Percentiles rank a stretch among this genome's conserved stretches.
phyloP scores from a whole-genome alignment of 2,888 invertebrate species.

The Acheta domesticus region DNA sequence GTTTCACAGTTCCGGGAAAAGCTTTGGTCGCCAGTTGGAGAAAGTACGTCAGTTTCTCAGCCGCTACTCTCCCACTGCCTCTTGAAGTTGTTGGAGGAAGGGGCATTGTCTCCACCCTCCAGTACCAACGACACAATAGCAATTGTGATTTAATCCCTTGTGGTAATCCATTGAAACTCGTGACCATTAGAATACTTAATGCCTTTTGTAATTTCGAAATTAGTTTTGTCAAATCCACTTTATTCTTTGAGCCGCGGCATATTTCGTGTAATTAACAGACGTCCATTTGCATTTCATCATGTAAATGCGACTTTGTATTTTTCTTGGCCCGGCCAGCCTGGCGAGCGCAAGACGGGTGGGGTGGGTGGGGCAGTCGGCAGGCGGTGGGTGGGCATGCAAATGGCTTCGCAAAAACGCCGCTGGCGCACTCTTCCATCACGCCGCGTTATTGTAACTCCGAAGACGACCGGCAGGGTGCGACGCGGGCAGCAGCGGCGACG shows the following conservation, averaged over 20 bases:
- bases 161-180: background rate
- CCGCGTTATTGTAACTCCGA: background rate
- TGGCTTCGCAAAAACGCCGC: background rate
- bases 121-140: too few relatives aligned
- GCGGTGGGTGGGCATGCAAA: background rate
- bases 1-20: too few relatives aligned
- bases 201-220: conserved; percentile 20
- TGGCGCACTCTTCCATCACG: conserved; percentile 2
- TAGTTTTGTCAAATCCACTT: conserved; percentile 12
- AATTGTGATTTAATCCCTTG: too few relatives aligned
- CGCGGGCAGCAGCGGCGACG: too few relatives aligned
- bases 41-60: too few relatives aligned
- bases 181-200: background rate
- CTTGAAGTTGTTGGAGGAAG: too few relatives aligned
- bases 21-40: too few relatives aligned
- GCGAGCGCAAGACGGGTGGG: background rate
- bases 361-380: background rate
- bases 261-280: background rate
- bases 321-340: background rate
- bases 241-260: background rate
- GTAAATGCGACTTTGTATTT: conserved; percentile 8
- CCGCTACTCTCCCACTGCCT: too few relatives aligned
- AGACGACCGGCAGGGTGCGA: background rate
- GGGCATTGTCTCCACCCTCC: too few relatives aligned
- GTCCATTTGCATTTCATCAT: conserved; percentile 1